Base-by-base conservation (phyloP, 1,140 invertebrate genomes). In the Tetramorium alpestre region DNA sequence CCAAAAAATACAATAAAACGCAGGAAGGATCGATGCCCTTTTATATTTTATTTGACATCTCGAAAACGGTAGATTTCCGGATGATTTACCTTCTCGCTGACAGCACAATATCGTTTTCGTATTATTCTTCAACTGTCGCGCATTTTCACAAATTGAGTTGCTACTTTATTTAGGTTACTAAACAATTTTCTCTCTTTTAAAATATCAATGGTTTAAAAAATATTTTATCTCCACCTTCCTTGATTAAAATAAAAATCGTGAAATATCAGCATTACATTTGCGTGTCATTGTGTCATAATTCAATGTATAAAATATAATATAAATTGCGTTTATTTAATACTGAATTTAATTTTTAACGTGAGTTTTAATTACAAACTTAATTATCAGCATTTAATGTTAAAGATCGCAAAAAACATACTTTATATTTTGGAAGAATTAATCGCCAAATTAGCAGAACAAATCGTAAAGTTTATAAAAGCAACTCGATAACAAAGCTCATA, bases 1-100 rank as follows among this genome's bases (percentile, higher is more conserved):
- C 28, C 41, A 78, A 33, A 56, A 64, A 77, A 56, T 18, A 78
- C 33, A 58, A 85, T 65, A 78, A 77, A 85, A 85, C n/a, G 38
- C 28, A 51, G 33, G 10, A 54, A 51, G 16, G n/a, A 6, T 49
- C 47, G 11, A 60, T 64, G 33, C 1, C 16, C 25, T 54, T 64
- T 77, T 54, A 77, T 65, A 65, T 85, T 51, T 54, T 38, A 75
- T 60, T 54, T 28, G 47, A 85, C 54, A 51, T 62, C 51, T 58
- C 38, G 47, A n/a, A 67, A 70, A 13, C 41, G 28, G 60, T 47
- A 77, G 41, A 22, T 49, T 51, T 33, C 25, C 22, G 8, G 4
- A 11, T 51, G 62, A 78, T 73, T 73, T 38, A 22, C 47, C 8
- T 0, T 47, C 38, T 47, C 6, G 28, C 25, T 44, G 13, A 22